These are phyloP conservation scores for Pavo muticus DNA, from an alignment of 2,113 vertebrate genomes.

Conservation along the genomic window DNA sequence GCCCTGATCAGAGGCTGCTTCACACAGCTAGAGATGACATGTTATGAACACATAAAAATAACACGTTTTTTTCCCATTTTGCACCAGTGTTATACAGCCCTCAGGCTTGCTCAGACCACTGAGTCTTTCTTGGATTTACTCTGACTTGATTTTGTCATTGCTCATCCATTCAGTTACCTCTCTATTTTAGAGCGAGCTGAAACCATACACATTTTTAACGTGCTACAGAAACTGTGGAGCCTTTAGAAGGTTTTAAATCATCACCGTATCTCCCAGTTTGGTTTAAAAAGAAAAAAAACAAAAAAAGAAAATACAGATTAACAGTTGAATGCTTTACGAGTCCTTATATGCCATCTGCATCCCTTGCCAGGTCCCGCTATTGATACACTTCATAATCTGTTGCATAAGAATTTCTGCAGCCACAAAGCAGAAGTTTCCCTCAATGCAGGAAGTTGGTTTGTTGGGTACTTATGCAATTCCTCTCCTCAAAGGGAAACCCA, in stretches of 20 bases:
- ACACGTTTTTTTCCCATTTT: background rate
- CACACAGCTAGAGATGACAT: background rate
- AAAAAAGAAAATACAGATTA: background rate
- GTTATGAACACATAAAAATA: background rate
- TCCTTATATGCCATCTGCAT: background rate
- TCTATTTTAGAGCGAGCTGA: background rate
- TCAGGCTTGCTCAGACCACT: background rate
- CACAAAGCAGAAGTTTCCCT: background rate
- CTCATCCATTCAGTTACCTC: background rate
- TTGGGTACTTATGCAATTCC: background rate
- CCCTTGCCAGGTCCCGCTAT: background rate
- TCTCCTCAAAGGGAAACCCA: background rate
- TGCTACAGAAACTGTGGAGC: background rate
- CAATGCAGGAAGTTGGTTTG: accelerated
- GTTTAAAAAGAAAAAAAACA: background rate
- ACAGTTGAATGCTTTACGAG: background rate
- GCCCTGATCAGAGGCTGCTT: background rate
- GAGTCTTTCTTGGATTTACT: background rate
- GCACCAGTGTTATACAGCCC: background rate
- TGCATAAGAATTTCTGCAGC: background rate
- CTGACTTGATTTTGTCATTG: background rate
- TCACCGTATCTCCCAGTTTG: background rate
- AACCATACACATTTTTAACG: background rate
- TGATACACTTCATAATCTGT: background rate
- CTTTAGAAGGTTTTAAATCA: background rate